Percentiles rank a stretch among this genome's conserved stretches.
phyloP scores from a whole-genome alignment of 2,113 vertebrate species.

The Poeciliopsis retropinna region DNA sequence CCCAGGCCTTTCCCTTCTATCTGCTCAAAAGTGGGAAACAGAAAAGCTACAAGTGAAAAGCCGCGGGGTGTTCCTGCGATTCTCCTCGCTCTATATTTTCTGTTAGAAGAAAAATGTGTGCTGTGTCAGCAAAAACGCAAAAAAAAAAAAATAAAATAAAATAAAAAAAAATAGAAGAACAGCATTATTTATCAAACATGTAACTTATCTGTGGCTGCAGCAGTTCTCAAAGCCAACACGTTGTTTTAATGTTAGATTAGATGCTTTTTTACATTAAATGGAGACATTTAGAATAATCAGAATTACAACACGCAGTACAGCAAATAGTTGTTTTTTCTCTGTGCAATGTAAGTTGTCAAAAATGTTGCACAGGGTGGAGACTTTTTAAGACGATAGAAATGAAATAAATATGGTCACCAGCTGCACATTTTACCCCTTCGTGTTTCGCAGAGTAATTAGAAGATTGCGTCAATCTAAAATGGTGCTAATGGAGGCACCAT shows the following conservation, averaged over 20 bases:
- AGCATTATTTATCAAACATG: not conserved
- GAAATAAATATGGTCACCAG: not conserved
- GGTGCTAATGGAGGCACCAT: constrained; percentile 1
- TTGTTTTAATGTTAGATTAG: not conserved
- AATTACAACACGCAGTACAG: too few relatives aligned
- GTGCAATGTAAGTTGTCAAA: too few relatives aligned
- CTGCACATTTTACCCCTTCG: not conserved
- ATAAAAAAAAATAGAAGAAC: not conserved
- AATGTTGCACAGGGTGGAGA: not conserved
- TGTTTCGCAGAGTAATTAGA: too few relatives aligned
- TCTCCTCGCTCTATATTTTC: constrained; percentile 81
- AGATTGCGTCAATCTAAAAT: not conserved
- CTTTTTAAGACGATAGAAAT: not conserved
- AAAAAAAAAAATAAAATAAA: not conserved
- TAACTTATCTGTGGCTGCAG: not conserved
- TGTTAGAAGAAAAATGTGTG: constrained; percentile 51
- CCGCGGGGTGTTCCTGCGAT: constrained; percentile 76
- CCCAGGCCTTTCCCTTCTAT: constrained; percentile 74
- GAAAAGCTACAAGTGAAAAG: constrained; percentile 75
- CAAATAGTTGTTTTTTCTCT: too few relatives aligned
- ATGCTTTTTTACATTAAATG: not conserved
- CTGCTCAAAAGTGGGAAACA: constrained; percentile 74
- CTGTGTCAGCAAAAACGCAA: constrained; percentile 22
- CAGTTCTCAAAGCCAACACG: too few relatives aligned
- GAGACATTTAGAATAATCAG: too few relatives aligned